Evolutionary conservation across 2,888 invertebrate species (phyloP), one percentile per base, ranked within the genome.

Genomic region (Nowickia ferox): DNA sequence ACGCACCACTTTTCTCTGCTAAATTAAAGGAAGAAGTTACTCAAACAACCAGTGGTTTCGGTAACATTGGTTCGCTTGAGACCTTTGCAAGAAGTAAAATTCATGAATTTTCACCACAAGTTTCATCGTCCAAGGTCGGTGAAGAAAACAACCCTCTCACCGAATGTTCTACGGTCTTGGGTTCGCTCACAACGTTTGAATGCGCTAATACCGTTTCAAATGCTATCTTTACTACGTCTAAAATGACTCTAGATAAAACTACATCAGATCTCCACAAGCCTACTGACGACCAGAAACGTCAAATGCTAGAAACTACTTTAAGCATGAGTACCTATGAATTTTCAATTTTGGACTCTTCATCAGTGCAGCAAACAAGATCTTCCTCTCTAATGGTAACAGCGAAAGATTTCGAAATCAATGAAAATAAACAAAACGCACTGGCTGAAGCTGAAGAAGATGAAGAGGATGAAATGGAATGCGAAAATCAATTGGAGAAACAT

Each of bases 301-400:
- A 75, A 66, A 88, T 76, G 74, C 44, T 91, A 30, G 91, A 92
- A 74, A 91, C 92, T 1, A 92, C 92, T 1, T 86, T 92, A 61
- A 89, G 89, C 30, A 92, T 92, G 92, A 90, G 90, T 66, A 88
- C 88, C n/a, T 91, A 90, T 57, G 92, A 92, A 22, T 78, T 90
- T 30, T 88, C 90, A 0, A 61, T 88, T 0, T 61, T 87, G 13
- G 88, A 89, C 15, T 40, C 80, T 2, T 87, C 69, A 8, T 65
- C 77, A n/a, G 6, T 69, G 13, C 75, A 79, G 13, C 83, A 81
- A 65, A 51, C 68, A 0, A 83, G 84, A 68, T 84, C 80, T 15
- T 76, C 59, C 13, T 76, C 59, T 22, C 44, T 72, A 48, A 79
- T 75, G 68, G 69, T 57, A 55, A 61, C 69, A 3, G 51, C 57